These are phyloP conservation scores for Himalopsyche kuldschensis DNA, from an alignment of 2,888 invertebrate species.

Conservation along the genomic window DNA sequence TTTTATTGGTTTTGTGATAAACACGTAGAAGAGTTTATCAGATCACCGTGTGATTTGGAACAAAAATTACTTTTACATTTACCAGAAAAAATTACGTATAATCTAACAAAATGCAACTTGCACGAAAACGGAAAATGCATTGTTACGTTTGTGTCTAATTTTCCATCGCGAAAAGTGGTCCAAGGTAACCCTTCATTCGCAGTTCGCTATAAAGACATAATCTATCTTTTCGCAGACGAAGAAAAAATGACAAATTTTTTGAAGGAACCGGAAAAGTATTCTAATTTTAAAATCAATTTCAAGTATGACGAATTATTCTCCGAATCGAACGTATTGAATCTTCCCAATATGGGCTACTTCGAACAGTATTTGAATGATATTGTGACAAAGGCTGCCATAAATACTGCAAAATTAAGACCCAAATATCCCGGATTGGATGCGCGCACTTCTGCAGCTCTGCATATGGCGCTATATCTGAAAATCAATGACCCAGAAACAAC, in stretches of 20 bases:
- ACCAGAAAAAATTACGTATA: constrained; percentile 47
- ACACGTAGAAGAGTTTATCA: constrained; percentile 56
- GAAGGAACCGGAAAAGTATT: constrained; percentile 55
- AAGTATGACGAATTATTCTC: constrained; percentile 49
- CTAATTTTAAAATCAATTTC: constrained; percentile 51
- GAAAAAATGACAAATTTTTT: constrained; percentile 60
- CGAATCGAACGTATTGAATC: constrained; percentile 50
- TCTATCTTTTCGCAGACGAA: constrained; percentile 61
- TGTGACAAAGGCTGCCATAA: constrained; percentile 59
- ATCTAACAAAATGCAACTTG: constrained; percentile 43
- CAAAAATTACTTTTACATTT: constrained; percentile 52
- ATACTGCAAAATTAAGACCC: constrained; percentile 58
- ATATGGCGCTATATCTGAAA: constrained; percentile 63
- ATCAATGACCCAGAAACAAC: constrained; percentile 51
- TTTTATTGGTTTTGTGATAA: constrained; percentile 66
- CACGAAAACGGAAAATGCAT: constrained; percentile 63
- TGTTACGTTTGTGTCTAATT: constrained; percentile 61
- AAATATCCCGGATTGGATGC: constrained; percentile 62
- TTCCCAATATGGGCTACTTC: constrained; percentile 63
- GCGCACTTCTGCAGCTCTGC: constrained; percentile 57
- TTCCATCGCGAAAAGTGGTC: constrained; percentile 53
- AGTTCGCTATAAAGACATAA: constrained; percentile 53
- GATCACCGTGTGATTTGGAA: constrained; percentile 52
- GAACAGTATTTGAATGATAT: constrained; percentile 62
- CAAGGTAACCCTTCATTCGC: constrained; percentile 54